These are phyloP conservation scores for Agrenia bidenticulata DNA, from an alignment of 2,888 invertebrate species.

Conservation along the genomic window DNA sequence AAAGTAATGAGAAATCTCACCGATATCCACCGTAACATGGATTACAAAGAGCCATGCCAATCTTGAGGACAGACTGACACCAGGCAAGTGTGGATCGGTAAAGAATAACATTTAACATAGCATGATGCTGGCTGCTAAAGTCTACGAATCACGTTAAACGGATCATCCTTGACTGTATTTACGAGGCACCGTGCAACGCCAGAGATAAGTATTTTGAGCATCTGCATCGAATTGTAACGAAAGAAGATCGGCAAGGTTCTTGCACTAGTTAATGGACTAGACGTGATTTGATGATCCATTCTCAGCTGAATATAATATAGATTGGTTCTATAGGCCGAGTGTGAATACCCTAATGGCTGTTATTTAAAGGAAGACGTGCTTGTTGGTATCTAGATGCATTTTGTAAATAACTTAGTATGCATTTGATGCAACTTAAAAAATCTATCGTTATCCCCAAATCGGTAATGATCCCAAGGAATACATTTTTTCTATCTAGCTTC, in stretches of 20 bases:
- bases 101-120: not conserved
- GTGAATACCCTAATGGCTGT: no score
- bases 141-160: not conserved
- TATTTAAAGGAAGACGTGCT: no score
- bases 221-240: constrained; percentile 3
- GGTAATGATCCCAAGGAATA: no score
- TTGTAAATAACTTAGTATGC: no score
- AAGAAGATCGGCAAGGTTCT: not conserved
- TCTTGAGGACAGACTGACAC: not conserved
- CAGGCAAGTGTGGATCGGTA: not conserved
- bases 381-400: no score
- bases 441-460: no score
- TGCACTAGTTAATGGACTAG: no score
- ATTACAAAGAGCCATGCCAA: not conserved
- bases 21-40: not conserved
- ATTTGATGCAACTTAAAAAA: no score
- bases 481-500: no score
- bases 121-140: not conserved
- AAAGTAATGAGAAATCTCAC: not conserved
- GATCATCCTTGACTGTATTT: constrained; percentile 5
- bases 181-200: not conserved
- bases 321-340: no score
- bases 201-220: not conserved
- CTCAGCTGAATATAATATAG: no score
- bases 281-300: no score